Evolutionary conservation across 2,113 vertebrate species (phyloP).

Genomic region (Morphnarchus princeps): DNA sequence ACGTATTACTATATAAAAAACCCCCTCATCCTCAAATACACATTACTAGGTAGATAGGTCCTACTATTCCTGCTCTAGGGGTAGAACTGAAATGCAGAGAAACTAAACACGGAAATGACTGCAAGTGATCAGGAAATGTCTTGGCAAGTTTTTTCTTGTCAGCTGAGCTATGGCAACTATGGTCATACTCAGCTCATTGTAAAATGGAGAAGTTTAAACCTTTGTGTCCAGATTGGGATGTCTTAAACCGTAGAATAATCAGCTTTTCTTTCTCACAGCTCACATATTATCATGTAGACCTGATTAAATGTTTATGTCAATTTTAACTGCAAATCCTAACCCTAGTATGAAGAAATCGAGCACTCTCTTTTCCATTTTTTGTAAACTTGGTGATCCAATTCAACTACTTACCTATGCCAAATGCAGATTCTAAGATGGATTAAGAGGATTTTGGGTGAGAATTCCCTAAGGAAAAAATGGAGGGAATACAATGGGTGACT

Average conservation of each 20-base stretch:
- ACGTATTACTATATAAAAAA: rapidly evolving
- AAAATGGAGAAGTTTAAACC: not conserved
- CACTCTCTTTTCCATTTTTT: not conserved
- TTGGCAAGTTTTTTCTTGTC: not conserved
- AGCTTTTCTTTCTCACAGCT: not conserved
- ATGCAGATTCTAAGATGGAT: not conserved
- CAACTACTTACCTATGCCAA: not conserved
- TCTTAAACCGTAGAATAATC: not conserved
- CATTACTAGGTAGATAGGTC: not conserved
- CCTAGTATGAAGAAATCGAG: not conserved
- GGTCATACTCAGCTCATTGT: not conserved
- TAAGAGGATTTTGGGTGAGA: not conserved
- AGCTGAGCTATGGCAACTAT: not conserved
- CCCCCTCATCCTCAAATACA: not conserved
- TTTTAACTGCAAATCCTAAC: not conserved
- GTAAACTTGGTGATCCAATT: not conserved
- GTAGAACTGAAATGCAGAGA: not conserved
- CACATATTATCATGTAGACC: rapidly evolving
- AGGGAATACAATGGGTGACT: not conserved
- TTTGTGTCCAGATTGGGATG: not conserved
- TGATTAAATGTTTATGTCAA: not conserved
- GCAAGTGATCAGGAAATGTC: not conserved
- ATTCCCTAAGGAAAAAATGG: not conserved
- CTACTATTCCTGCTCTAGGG: not conserved
- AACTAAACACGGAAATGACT: not conserved